Evolutionary conservation across 2,113 vertebrate species (phyloP).

Genomic region (Drymodes brunneopygia): DNA sequence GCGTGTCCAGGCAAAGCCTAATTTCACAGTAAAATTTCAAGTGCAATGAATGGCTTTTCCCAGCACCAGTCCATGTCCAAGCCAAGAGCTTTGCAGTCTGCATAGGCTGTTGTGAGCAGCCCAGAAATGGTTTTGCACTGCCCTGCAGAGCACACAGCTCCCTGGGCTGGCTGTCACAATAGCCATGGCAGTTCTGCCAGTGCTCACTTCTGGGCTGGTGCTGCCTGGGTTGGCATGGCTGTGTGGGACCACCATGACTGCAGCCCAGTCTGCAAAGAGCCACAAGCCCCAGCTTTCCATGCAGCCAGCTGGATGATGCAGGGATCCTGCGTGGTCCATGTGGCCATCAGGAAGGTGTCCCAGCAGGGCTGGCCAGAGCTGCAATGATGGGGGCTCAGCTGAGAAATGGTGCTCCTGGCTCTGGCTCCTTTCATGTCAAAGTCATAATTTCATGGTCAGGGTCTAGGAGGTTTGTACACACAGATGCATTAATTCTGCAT

Average conservation of each 20-base stretch:
- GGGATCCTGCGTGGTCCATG: accelerated
- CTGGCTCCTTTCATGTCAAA: background rate
- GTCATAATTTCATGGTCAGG: background rate
- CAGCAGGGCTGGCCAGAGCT: background rate
- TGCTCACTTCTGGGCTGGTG: background rate
- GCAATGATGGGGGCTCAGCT: background rate
- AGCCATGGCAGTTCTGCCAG: background rate
- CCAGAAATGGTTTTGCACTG: background rate
- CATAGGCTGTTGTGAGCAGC: background rate
- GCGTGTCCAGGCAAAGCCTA: background rate
- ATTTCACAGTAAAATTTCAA: conserved; percentile 19
- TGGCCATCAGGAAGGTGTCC: background rate
- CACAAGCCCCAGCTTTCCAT: background rate
- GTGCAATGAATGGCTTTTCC: background rate
- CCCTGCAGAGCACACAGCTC: background rate
- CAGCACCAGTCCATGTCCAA: background rate
- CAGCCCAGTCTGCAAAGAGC: background rate
- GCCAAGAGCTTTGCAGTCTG: background rate
- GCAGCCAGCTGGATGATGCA: background rate
- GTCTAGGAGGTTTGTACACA: conserved; percentile 1
- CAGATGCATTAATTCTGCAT: conserved; percentile 37
- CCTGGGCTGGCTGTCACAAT: accelerated
- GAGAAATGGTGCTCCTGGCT: background rate
- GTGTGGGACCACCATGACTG: background rate
- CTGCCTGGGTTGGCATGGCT: accelerated